Percentiles rank a stretch among this genome's conserved stretches.
phyloP scores from a whole-genome alignment of 1,140 invertebrate genomes.

The Druon quercuslanigerum region DNA sequence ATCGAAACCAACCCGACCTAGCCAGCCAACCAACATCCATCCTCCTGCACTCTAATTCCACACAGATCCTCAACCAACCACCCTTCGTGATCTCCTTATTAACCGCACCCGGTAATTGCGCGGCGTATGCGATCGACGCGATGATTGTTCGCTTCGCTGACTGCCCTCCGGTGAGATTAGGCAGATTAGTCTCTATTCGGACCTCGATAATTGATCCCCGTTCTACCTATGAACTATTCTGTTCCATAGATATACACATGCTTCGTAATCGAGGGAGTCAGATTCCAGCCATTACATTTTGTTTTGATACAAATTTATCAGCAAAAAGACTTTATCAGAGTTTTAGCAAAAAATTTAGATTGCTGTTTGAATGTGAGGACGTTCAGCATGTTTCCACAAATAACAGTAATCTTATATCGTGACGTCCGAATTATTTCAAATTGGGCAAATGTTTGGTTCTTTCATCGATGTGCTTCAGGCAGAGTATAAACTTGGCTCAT shows the following conservation, averaged over 20 bases:
- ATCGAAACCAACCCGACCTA: slow-evolving; percentile 32
- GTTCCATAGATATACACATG: slow-evolving; percentile 1
- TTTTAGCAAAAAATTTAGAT: too few species aligned
- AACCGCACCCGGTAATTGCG: slow-evolving; percentile 66
- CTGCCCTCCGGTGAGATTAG: slow-evolving; percentile 56
- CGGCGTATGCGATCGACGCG: slow-evolving; percentile 58
- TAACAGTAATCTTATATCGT: too few species aligned
- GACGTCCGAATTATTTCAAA: too few species aligned
- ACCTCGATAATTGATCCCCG: slow-evolving; percentile 54
- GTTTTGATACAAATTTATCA: too few species aligned
- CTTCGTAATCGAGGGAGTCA: not conserved
- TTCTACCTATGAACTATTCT: slow-evolving; percentile 23
- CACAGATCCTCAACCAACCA: slow-evolving; percentile 31
- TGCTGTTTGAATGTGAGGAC: too few species aligned
- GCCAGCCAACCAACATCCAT: slow-evolving; percentile 37
- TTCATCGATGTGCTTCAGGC: too few species aligned
- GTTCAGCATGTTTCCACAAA: too few species aligned
- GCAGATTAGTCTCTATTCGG: slow-evolving; percentile 60
- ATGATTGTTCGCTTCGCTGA: slow-evolving; percentile 64
- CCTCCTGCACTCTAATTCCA: slow-evolving; percentile 32
- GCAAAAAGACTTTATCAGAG: too few species aligned
- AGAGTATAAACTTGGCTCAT: too few species aligned
- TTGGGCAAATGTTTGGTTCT: too few species aligned
- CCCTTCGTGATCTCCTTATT: slow-evolving; percentile 67
- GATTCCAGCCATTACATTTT: too few species aligned